Percentiles rank a stretch among this genome's conserved stretches.
These are phyloP conservation scores for Mimas tiliae DNA, from an alignment of 2,888 invertebrate species.

Conservation along the genomic window DNA sequence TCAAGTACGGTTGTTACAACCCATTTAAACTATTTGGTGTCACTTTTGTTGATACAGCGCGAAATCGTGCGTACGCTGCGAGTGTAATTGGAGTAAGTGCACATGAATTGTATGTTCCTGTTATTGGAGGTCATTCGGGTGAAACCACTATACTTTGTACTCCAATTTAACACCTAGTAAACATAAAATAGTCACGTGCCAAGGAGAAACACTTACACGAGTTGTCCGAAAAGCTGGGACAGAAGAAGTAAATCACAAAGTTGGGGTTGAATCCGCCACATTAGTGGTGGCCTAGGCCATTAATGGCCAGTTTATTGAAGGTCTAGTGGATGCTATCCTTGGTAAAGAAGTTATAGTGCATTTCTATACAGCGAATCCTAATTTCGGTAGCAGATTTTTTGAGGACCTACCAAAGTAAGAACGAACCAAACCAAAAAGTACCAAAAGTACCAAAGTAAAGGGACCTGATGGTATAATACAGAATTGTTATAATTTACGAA, in stretches of 20 bases:
- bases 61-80: conserved; percentile 52
- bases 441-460: no score
- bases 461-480: conserved; percentile 56
- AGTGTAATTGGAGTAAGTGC: conserved; percentile 53
- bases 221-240: conserved; percentile 59
- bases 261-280: no score
- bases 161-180: no score
- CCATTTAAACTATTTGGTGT: conserved; percentile 67
- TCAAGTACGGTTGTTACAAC: conserved; percentile 59
- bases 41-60: conserved; percentile 62
- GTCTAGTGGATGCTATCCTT: conserved; percentile 54
- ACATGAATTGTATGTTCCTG: conserved; percentile 42
- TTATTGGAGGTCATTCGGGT: no score
- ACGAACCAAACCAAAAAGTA: no score
- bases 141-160: no score
- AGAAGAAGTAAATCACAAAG: conserved; percentile 55
- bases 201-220: conserved; percentile 60
- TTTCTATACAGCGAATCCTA: conserved; percentile 59
- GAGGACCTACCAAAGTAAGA: conserved; percentile 60
- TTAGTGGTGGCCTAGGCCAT: conserved; percentile 71
- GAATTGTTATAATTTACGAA: conserved; percentile 48
- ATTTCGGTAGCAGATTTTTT: conserved; percentile 64
- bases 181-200: conserved; percentile 44
- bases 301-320: conserved; percentile 59
- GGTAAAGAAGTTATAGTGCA: conserved; percentile 55